Evolutionary conservation across 2,113 vertebrate species (phyloP).

Genomic region (Rhea americana): DNA sequence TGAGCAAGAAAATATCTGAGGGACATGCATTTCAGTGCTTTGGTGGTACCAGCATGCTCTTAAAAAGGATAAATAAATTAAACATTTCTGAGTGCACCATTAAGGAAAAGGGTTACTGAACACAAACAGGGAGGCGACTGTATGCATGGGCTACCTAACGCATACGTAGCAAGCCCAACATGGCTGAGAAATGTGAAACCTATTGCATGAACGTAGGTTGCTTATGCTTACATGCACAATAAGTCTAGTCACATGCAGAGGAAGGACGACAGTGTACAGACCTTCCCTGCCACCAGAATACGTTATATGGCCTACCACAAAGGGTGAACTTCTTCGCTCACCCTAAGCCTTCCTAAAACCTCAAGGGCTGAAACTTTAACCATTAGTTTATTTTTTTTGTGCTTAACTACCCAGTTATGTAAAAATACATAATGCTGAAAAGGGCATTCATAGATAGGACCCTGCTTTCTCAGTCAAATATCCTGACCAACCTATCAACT

Average conservation of each 20-base stretch:
- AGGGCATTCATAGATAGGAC: neutral
- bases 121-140: neutral
- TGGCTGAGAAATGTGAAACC: neutral
- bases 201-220: neutral
- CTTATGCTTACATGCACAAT: neutral
- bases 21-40: neutral
- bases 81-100: neutral
- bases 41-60: neutral
- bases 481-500: neutral
- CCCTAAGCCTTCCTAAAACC: neutral
- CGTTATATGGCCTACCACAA: neutral
- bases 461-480: neutral
- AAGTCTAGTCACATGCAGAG: neutral
- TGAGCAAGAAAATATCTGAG: neutral
- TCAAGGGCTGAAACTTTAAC: neutral
- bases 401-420: neutral
- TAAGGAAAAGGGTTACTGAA: neutral
- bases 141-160: neutral
- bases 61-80: neutral
- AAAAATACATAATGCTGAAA: neutral
- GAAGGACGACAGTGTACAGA: neutral
- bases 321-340: neutral
- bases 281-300: neutral
- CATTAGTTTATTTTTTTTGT: neutral
- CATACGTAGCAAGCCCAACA: rapidly evolving